Evolutionary conservation across 1,140 invertebrate species (phyloP), one percentile per base, ranked within the genome.

Genomic region (Pogonomyrmex barbatus): DNA sequence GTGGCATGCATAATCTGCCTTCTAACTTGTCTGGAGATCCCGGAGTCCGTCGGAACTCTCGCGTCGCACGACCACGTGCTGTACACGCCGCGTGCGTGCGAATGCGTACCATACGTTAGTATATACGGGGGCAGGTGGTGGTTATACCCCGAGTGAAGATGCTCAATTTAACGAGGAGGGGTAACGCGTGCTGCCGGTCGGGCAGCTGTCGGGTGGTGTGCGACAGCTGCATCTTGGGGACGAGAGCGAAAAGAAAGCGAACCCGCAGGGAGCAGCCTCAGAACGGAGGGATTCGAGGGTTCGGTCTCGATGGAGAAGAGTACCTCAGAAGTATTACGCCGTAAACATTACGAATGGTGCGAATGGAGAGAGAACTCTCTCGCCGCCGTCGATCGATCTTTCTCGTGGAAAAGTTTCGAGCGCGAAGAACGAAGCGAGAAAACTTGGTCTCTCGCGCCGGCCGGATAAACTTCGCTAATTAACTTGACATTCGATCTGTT

Each of bases 171-270:
- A 92, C 89, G 86, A 91, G 91, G 89, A 91, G 85, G 71, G 91
- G 90, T 91, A 81, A 73, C 68, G 54, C 79, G 68, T 60, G 65
- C 90, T 89, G 85, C 88, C 36, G 86, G 90, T 90, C 90, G 78
- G 88, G 90, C 92, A 92, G 91, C 93, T 92, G 92, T 89, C 91
- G 67, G n/a, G 42, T n/a, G 68, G 68, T 88, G 87, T 82, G 88
- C 82, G 88, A 93, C 93, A 94, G 93, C 93, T 94, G 93, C 93
- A 83, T 83, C 90, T 84, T 89, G 79, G 85, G 87, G 87, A 12
- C 79, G 81, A 77, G 73, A n/a, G 24, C 24, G 24, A 76, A 76
- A 87, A 87, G 75, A 65, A 87, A 87, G 71, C 77, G 33, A 52
- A 30, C 39, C 12, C 67, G 39, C 8, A 58, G 33, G 14, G 39